Percentiles rank a stretch among this genome's conserved stretches.
phyloP scores from a whole-genome alignment of 2,888 invertebrate genomes.

The Rhamphomyia laevipes region DNA sequence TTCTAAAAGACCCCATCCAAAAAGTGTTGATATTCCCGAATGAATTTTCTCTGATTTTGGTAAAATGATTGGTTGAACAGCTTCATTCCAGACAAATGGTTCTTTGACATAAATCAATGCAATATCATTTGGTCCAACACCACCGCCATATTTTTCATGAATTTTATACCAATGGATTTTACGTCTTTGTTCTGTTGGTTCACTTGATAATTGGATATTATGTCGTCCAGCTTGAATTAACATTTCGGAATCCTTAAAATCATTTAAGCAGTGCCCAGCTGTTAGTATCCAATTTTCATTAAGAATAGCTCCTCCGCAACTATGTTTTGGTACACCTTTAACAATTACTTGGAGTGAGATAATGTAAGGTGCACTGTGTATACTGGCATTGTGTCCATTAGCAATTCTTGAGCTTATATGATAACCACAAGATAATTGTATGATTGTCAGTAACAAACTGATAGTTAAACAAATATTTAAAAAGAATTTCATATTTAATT shows the following conservation, averaged over 20 bases:
- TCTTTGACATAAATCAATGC: slow-evolving; percentile 4
- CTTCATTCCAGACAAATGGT: slow-evolving; percentile 3
- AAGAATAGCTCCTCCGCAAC: slow-evolving; percentile 7
- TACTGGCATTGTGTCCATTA: slow-evolving; percentile 2
- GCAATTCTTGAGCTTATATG: slow-evolving; percentile 1
- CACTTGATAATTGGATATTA: neutral
- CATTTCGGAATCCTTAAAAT: neutral
- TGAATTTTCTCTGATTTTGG: neutral
- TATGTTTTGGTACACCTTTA: neutral
- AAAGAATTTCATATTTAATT: too few relatives aligned
- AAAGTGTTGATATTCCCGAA: neutral
- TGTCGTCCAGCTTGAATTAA: slow-evolving; percentile 5
- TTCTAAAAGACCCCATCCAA: slow-evolving; percentile 8
- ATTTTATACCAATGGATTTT: slow-evolving; percentile 4
- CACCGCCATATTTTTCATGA: slow-evolving; percentile 4
- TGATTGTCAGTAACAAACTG: too few relatives aligned
- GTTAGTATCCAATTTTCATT: slow-evolving; percentile 6
- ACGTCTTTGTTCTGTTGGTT: slow-evolving; percentile 1
- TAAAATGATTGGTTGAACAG: slow-evolving; percentile 7
- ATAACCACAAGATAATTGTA: neutral
- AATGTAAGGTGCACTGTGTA: slow-evolving; percentile 5
- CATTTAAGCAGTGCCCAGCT: slow-evolving; percentile 6
- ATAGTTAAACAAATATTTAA: too few relatives aligned
- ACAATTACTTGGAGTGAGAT: slow-evolving; percentile 3
- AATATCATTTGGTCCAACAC: slow-evolving; percentile 7